A percentile compares a stretch with the other conserved stretches of the same genome.
Evolutionary conservation across 2,113 vertebrate genomes (phyloP).

Genomic region (Gymnocephalus cernua): DNA sequence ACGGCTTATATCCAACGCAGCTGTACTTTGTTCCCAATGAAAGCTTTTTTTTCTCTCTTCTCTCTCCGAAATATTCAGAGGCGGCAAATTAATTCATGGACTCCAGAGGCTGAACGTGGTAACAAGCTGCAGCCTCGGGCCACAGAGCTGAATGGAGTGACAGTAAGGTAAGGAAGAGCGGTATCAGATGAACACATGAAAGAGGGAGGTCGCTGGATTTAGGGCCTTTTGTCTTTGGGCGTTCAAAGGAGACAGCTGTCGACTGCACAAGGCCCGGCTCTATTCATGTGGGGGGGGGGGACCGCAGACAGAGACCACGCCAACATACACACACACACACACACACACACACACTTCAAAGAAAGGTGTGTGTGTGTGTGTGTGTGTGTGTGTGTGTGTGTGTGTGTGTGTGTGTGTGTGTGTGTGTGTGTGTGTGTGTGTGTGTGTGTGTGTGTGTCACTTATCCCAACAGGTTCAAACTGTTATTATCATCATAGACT

Average conservation of each 20-base stretch:
- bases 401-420: constrained; percentile 23
- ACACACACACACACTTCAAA: constrained; percentile 77
- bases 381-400: not conserved
- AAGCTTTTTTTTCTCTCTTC: not conserved
- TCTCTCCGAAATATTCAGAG: constrained; percentile 10
- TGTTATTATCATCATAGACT: constrained; percentile 22
- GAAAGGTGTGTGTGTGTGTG: constrained; percentile 43
- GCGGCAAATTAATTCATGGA: not conserved
- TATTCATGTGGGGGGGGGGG: constrained; percentile 77
- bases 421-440: constrained; percentile 11
- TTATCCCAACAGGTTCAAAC: constrained; percentile 20
- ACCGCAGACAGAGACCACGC: constrained; percentile 71
- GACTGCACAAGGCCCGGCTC: constrained; percentile 76
- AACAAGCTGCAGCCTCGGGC: constrained; percentile 51
- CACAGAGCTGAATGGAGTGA: constrained; percentile 54
- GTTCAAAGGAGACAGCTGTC: constrained; percentile 87
- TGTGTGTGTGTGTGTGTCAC: constrained; percentile 23
- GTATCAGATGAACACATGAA: constrained; percentile 84
- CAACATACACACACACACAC: constrained; percentile 67
- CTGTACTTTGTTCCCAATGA: constrained; percentile 10
- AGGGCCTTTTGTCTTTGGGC: constrained; percentile 81
- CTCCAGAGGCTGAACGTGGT: constrained; percentile 18
- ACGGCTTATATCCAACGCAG: not conserved
- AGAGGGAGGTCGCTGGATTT: constrained; percentile 82
- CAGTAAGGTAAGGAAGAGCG: constrained; percentile 72